phyloP scores from a whole-genome alignment of 2,888 invertebrate species.

The Villa cingulata region DNA sequence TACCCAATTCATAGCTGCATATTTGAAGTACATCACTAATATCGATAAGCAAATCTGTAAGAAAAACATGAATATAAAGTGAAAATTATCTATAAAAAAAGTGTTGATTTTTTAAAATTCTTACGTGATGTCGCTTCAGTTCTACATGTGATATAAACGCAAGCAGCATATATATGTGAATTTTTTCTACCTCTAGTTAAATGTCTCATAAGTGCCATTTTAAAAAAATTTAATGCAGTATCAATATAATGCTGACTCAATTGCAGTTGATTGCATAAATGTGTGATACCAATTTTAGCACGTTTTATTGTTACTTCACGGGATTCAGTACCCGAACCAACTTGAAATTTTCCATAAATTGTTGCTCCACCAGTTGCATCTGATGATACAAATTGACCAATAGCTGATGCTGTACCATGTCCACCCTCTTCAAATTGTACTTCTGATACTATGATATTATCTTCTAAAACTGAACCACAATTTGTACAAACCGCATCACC shows the following conservation, averaged over 20 bases:
- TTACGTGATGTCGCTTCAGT: slow-evolving; percentile 90
- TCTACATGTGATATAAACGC: slow-evolving; percentile 93
- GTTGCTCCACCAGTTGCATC: slow-evolving; percentile 77
- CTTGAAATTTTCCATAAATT: slow-evolving; percentile 62
- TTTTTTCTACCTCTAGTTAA: slow-evolving; percentile 84
- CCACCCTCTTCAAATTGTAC: slow-evolving; percentile 90
- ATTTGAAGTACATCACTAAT: slow-evolving; percentile 96
- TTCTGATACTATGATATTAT: slow-evolving; percentile 91
- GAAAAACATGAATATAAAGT: not conserved
- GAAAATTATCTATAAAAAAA: not conserved
- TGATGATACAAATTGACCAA: slow-evolving; percentile 86
- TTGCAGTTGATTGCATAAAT: slow-evolving; percentile 72
- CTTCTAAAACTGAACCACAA: slow-evolving; percentile 92
- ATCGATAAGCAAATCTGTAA: slow-evolving; percentile 80
- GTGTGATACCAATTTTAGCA: slow-evolving; percentile 72
- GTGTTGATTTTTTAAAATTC: slow-evolving; percentile 29
- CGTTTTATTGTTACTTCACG: slow-evolving; percentile 83
- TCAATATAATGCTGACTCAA: slow-evolving; percentile 86
- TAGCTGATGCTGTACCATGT: slow-evolving; percentile 71
- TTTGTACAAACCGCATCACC: slow-evolving; percentile 93
- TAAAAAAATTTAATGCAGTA: slow-evolving; percentile 86
- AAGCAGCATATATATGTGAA: slow-evolving; percentile 87
- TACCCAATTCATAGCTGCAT: slow-evolving; percentile 89
- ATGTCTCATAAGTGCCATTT: slow-evolving; percentile 71
- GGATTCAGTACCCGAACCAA: slow-evolving; percentile 74